These are phyloP conservation scores for Dascyllus trimaculatus DNA, from an alignment of 2,113 vertebrate genomes.

Conservation along the genomic window DNA sequence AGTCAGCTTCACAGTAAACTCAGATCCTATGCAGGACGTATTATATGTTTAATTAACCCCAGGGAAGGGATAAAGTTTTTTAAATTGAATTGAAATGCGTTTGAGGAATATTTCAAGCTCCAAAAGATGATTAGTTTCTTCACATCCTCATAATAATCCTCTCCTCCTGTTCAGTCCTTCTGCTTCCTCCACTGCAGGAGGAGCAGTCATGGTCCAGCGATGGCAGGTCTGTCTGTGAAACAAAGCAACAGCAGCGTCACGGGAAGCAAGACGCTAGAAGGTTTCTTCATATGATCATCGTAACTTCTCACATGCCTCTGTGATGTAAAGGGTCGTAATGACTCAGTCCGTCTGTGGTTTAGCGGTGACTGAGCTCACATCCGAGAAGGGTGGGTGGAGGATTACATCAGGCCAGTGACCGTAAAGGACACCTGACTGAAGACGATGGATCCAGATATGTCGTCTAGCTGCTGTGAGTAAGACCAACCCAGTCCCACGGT, in stretches of 20 bases:
- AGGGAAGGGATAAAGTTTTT: too few species aligned
- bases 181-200: conserved; percentile 34
- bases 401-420: conserved; percentile 17
- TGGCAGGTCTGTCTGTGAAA: conserved; percentile 40
- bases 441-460: conserved; percentile 18
- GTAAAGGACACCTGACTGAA: conserved; percentile 45
- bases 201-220: conserved; percentile 68
- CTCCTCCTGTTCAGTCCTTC: background rate
- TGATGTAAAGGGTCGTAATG: conserved; percentile 9
- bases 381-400: conserved; percentile 49
- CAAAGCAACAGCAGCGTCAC: too few species aligned
- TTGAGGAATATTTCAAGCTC: background rate
- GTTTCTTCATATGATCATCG: too few species aligned
- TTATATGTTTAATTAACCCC: background rate
- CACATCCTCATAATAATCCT: conserved; percentile 14
- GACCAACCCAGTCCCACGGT: background rate
- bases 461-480: background rate
- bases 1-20: background rate
- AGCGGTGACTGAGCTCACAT: conserved; percentile 11
- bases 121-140: background rate
- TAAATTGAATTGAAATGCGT: too few species aligned
- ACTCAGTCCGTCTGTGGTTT: conserved; percentile 31
- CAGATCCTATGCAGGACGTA: background rate
- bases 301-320: conserved; percentile 38
- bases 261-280: too few species aligned